Evolutionary conservation across 1,140 invertebrate genomes (phyloP), one percentile per base, ranked within the genome.

Genomic region (Leptinotarsa texana): DNA sequence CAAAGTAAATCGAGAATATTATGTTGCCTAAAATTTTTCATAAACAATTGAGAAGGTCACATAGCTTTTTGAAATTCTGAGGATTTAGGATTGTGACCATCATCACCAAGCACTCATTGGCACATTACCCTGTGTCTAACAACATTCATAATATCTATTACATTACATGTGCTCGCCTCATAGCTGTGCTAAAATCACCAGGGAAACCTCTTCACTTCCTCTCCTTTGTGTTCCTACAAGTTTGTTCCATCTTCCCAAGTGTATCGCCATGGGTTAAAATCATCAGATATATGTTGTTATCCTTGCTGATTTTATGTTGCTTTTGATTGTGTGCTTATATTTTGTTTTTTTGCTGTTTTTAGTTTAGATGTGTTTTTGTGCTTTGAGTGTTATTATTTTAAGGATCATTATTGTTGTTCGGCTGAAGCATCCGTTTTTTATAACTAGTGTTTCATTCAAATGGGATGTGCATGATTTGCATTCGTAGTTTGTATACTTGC

Each of bases 111-210:
- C 81, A 83, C 80, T 83, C 82, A 83, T 81, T 67, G 82, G 82
- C 82, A 82, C 81, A 80, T 74, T 75, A 74, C 79, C 77, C 77
- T 83, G 81, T 83, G 81, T 83, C 81, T 83, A 83, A 83, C 82
- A 82, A 78, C 78, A 81, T 79, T 27, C 65, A 57, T 65, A 73
- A 73, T 57, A 33, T 49, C 74, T 72, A 69, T 74, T 73, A 79
- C 79, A 79, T 80, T 81, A 79, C 75, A 80, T 82, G 80, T 81
- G 77, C 77, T 81, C 81, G 77, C 78, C 74, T 81, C 81, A 83
- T 83, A 80, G 78, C 78, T 83, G 82, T 83, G 80, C 80, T 82
- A 83, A 83, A 83, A 77, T 78, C 78, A 81, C 78, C 80, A 81
- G 82, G 82, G 77, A 77, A 72, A 68, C 49, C n/a, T 65, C 21